These are phyloP conservation scores for Acleris cristana DNA, from an alignment of 2,888 invertebrate genomes.

Conservation along the genomic window DNA sequence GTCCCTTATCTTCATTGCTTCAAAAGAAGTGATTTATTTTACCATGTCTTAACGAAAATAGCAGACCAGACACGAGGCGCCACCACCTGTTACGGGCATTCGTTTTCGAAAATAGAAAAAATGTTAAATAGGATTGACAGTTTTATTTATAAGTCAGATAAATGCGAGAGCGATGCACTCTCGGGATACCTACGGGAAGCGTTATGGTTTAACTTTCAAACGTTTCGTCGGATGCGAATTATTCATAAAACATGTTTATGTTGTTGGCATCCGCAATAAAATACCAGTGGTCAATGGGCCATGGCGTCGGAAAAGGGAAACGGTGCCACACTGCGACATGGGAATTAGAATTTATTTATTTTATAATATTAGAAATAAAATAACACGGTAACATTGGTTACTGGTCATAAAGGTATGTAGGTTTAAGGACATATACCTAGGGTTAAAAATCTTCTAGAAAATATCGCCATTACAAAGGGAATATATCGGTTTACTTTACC, in stretches of 20 bases:
- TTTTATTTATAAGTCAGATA: slow-evolving; percentile 57
- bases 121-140: slow-evolving; percentile 63
- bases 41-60: slow-evolving; percentile 59
- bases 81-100: slow-evolving; percentile 68
- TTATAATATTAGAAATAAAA: too few species aligned
- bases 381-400: too few species aligned
- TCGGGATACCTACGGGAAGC: slow-evolving; percentile 2
- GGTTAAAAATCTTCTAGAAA: too few species aligned
- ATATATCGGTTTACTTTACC: too few species aligned
- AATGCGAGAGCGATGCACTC: slow-evolving; percentile 14
- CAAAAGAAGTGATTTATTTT: slow-evolving; percentile 69
- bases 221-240: slow-evolving; percentile 21
- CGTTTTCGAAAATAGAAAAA: slow-evolving; percentile 66
- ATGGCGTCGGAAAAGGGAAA: not conserved
- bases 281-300: not conserved
- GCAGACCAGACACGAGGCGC: slow-evolving; percentile 52
- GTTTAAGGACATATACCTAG: too few species aligned
- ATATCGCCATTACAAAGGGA: too few species aligned
- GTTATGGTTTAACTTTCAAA: not conserved
- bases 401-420: too few species aligned
- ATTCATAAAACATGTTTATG: slow-evolving; percentile 16
- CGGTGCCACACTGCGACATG: not conserved
- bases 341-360: not conserved
- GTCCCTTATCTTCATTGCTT: slow-evolving; percentile 70
- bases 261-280: slow-evolving; percentile 28